Base-by-base conservation (phyloP, 2,888 invertebrate species). In the Calameuta filiformis region DNA sequence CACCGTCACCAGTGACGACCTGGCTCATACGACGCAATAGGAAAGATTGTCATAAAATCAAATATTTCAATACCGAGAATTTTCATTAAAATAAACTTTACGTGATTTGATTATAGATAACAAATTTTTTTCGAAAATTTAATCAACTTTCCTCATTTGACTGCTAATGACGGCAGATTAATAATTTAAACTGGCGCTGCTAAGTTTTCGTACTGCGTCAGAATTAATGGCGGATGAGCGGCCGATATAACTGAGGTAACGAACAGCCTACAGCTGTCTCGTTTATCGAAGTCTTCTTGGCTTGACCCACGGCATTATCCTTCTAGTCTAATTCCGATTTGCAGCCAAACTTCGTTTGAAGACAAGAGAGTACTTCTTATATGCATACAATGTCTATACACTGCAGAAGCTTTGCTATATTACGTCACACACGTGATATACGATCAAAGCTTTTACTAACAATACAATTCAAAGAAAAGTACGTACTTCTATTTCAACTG, bases 231-330 rank as follows among this genome's bases (percentile, higher is more conserved):
- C 82, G 84, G 83, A 85, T 82, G 82, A 83, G 81, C 82, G 85
- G 23, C 87, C 87, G 85, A 85, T 88, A 87, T 85, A 87, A 84
- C 83, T 23, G 56, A 82, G 77, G 83, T 88, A 87, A 88, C 85
- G 85, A 85, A 87, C 84, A 81, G 83, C 83, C 81, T 82, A 81
- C 88, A 88, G 87, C 85, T 88, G 87, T 85, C 81, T 34, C 76
- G 82, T 80, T 79, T 82, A 83, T 86, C 82, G 85, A 84, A 85
- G 78, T 80, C 79, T 79, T 85, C 80, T 80, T 79, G 74, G 40
- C 76, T 75, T 71, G 15, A 34, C 71, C 33, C 71, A 23, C 31
- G 71, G 6, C 31, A 71, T 71, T 71, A 71, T 71, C 71, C 71
- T 77, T 37, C 37, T 69, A 75, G n/a, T 69, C 33, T 35, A 74